Conservation (phyloP, 2,888 invertebrate species). For the Aproaerema taeniolella region DNA sequence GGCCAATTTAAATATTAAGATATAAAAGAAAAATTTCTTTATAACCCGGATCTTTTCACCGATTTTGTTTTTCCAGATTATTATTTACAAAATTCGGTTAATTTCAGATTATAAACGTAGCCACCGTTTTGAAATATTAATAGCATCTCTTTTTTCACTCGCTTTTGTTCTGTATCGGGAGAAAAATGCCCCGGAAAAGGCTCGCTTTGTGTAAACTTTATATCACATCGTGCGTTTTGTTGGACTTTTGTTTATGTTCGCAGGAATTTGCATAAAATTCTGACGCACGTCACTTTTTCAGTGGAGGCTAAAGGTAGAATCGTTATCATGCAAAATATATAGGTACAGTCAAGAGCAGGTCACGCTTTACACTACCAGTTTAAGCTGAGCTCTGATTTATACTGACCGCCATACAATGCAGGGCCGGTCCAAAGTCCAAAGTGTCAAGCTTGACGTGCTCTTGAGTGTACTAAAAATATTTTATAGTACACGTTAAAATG, state of each 20-base stretch:
- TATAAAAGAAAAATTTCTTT: no score
- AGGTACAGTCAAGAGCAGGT: no score
- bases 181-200: slow-evolving; percentile 20
- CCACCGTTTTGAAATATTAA: slow-evolving; percentile 19
- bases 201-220: slow-evolving; percentile 22
- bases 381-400: no score
- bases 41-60: slow-evolving; percentile 24
- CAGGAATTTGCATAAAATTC: slow-evolving; percentile 40
- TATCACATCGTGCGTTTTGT: slow-evolving; percentile 27
- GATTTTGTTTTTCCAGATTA: slow-evolving; percentile 24
- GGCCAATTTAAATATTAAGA: no score
- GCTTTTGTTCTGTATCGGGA: slow-evolving; percentile 19
- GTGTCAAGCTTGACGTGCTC: no score
- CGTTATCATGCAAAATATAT: no score
- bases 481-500: no score
- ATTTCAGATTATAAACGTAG: slow-evolving; percentile 15
- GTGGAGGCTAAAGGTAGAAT: no score
- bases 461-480: no score
- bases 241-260: slow-evolving; percentile 37
- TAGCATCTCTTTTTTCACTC: slow-evolving; percentile 14
- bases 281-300: slow-evolving; percentile 33
- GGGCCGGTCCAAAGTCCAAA: no score
- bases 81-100: slow-evolving; percentile 22
- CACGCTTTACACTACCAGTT: no score
- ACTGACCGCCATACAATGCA: no score